A percentile compares a stretch with the other conserved stretches of the same genome.
phyloP scores from a whole-genome alignment of 2,888 invertebrate genomes.

The Myopa tessellatipennis region DNA sequence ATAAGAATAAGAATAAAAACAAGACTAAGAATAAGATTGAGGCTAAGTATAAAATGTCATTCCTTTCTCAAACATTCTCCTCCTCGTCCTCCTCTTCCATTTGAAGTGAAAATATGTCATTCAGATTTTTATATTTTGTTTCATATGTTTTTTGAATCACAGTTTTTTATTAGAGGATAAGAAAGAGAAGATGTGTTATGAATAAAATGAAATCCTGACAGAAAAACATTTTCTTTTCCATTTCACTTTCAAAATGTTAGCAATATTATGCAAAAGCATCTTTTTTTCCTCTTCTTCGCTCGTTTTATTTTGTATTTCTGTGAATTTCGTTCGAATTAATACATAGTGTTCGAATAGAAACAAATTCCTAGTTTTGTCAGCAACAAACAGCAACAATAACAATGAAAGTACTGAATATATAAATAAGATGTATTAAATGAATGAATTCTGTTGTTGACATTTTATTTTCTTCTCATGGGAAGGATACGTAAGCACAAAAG shows the following conservation, averaged over 20 bases:
- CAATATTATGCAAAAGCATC: neutral
- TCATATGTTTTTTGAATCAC: neutral
- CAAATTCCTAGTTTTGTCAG: constrained; percentile 14
- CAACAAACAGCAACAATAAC: neutral
- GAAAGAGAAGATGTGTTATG: neutral
- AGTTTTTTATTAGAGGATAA: neutral
- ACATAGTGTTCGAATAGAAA: neutral
- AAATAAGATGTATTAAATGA: constrained; percentile 39
- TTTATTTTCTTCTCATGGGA: constrained; percentile 34
- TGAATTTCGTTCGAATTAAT: constrained; percentile 5
- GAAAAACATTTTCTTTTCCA: neutral
- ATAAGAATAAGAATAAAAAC: too few relatives aligned
- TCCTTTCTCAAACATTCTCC: too few relatives aligned
- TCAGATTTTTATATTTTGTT: too few relatives aligned
- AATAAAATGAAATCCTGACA: constrained; percentile 2
- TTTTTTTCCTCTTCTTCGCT: neutral
- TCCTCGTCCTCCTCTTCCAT: too few relatives aligned
- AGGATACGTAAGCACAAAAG: neutral
- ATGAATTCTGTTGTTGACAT: constrained; percentile 44
- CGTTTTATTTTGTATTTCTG: neutral
- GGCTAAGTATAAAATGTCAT: too few relatives aligned
- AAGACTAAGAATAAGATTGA: neutral
- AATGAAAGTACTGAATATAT: neutral
- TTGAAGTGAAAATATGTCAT: too few relatives aligned
- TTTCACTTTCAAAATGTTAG: neutral